phyloP scores from a whole-genome alignment of 2,113 vertebrate species.

The Labeo rohita region DNA sequence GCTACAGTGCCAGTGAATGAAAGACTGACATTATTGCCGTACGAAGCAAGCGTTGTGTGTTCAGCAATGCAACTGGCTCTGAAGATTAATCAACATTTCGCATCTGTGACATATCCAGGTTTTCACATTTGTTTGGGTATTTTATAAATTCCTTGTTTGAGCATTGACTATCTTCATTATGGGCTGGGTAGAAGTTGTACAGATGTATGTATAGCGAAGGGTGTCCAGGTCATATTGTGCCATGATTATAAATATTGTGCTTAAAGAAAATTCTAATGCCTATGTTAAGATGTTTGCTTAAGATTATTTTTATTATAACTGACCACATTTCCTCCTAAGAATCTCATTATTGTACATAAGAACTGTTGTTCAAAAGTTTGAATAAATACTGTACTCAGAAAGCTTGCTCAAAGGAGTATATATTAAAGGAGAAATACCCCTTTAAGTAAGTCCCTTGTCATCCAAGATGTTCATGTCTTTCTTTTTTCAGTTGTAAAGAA shows the following conservation, averaged over 20 bases:
- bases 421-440: no score
- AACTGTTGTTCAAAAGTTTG: not conserved
- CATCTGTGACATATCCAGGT: conserved; percentile 8
- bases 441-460: no score
- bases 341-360: not conserved
- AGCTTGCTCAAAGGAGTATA: no score
- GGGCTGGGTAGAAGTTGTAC: not conserved
- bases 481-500: no score
- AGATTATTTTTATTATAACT: not conserved
- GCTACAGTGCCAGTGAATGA: conserved; percentile 58
- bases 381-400: not conserved
- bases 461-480: no score
- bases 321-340: not conserved
- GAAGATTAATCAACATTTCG: conserved; percentile 17
- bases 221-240: not conserved
- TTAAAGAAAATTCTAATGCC: not conserved
- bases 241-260: not conserved
- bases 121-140: conserved; percentile 6
- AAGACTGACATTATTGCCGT: conserved; percentile 68
- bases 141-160: not conserved
- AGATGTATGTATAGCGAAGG: not conserved
- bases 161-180: not conserved
- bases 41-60: conserved; percentile 53
- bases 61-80: not conserved
- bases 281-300: not conserved